phyloP scores from a whole-genome alignment of 2,888 invertebrate species.

The Exephanes ischioxanthus region DNA sequence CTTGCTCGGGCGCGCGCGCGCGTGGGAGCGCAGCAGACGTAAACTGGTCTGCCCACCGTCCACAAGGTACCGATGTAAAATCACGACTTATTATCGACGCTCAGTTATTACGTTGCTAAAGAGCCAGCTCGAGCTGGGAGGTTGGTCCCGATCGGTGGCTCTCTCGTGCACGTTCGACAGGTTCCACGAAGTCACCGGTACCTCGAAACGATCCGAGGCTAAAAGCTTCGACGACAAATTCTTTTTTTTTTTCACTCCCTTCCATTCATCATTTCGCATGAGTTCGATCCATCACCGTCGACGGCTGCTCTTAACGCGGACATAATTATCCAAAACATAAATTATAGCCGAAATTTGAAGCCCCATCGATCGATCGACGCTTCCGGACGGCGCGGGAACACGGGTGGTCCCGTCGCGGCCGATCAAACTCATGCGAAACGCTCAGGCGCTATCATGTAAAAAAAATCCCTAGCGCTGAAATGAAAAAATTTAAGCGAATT shows the following conservation, averaged over 20 bases:
- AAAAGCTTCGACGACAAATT: constrained; percentile 12
- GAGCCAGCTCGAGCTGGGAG: constrained; percentile 44
- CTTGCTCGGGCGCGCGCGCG: constrained; percentile 34
- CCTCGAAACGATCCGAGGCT: constrained; percentile 10
- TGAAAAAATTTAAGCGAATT: too few relatives aligned
- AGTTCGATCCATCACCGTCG: constrained; percentile 38
- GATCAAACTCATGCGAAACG: not conserved
- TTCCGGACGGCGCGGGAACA: not conserved
- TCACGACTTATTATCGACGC: constrained; percentile 68
- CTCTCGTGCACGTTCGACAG: constrained; percentile 36
- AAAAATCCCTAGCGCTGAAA: too few relatives aligned
- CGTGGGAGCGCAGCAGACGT: constrained; percentile 67
- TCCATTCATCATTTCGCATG: constrained; percentile 14
- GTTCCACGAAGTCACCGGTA: constrained; percentile 44
- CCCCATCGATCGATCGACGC: constrained; percentile 15
- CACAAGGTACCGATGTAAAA: constrained; percentile 60
- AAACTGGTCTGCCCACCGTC: constrained; percentile 73
- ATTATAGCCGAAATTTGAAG: not conserved
- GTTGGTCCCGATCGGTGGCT: constrained; percentile 30
- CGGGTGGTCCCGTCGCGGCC: not conserved
- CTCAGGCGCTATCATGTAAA: not conserved
- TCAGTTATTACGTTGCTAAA: constrained; percentile 65
- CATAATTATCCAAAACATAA: constrained; percentile 13
- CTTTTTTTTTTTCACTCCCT: constrained; percentile 9
- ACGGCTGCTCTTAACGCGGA: constrained; percentile 17